Conservation (phyloP, 2,113 vertebrate species). For the Prolemur simus region DNA sequence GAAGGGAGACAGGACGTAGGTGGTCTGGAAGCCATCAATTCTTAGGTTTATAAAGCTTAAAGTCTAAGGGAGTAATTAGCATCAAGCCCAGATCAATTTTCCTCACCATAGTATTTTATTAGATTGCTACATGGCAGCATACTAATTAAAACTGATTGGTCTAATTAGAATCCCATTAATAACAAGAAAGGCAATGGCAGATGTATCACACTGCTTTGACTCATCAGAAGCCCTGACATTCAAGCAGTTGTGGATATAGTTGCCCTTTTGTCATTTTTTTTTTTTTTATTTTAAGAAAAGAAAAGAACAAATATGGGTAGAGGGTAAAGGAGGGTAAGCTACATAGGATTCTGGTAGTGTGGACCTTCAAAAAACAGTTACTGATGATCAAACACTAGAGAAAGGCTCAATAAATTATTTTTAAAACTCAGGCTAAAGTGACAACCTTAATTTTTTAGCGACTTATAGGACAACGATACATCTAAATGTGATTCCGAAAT, state of each 20-base stretch:
- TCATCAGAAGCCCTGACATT: neutral
- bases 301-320: neutral
- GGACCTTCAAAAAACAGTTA: neutral
- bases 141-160: constrained; percentile 85
- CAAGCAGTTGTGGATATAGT: neutral
- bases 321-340: neutral
- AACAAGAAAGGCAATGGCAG: constrained; percentile 70
- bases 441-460: neutral
- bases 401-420: neutral
- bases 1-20: neutral
- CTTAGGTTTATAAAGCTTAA: constrained; percentile 79
- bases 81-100: constrained; percentile 84
- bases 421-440: neutral
- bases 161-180: constrained; percentile 85
- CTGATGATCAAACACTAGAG: neutral
- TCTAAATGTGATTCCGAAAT: neutral
- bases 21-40: constrained; percentile 82
- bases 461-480: neutral
- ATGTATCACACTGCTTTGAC: constrained; percentile 27
- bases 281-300: neutral
- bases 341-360: neutral
- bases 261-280: neutral
- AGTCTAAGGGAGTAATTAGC: constrained; percentile 80
- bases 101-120: constrained; percentile 81
- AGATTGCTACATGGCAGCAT: constrained; percentile 81